Conservation (phyloP, 2,888 invertebrate genomes). For the Monoplex corrugatus region DNA sequence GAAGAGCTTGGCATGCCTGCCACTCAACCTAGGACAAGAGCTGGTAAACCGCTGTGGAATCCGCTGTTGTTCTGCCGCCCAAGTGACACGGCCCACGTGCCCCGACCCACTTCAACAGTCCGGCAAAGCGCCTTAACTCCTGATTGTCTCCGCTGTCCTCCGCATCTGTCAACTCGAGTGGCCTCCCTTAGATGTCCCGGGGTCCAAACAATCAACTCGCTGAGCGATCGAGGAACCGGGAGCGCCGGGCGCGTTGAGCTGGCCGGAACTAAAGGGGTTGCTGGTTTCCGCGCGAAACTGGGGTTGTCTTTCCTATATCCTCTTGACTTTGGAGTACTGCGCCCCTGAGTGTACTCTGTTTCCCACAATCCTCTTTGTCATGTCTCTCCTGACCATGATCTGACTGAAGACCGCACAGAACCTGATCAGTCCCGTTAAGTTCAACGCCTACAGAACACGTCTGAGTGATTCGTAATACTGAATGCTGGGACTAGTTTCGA, state of each 20-base stretch:
- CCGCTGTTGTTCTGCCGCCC: slow-evolving; percentile 1
- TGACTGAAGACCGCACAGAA: slow-evolving; percentile 23
- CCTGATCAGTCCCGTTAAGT: neutral
- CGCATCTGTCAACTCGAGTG: slow-evolving; percentile 39
- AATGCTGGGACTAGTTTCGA: no score
- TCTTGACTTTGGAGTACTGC: slow-evolving; percentile 24
- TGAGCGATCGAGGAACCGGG: neutral
- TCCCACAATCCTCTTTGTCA: slow-evolving; percentile 23
- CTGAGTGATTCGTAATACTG: no score
- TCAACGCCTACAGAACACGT: neutral
- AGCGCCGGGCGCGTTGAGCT: slow-evolving; percentile 13
- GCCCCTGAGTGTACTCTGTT: slow-evolving; percentile 41
- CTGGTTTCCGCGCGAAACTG: neutral
- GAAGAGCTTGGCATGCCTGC: slow-evolving; percentile 34
- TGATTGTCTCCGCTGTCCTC: slow-evolving; percentile 39
- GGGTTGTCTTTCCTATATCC: neutral
- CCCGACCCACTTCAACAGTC: neutral
- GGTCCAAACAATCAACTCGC: slow-evolving; percentile 41
- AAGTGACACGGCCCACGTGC: slow-evolving; percentile 21
- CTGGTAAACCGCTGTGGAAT: slow-evolving; percentile 17
- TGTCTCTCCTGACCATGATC: slow-evolving; percentile 34
- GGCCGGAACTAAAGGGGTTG: neutral
- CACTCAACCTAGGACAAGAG: slow-evolving; percentile 23
- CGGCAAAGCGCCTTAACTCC: slow-evolving; percentile 42
- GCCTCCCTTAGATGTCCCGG: slow-evolving; percentile 44